Evolutionary conservation across 2,113 vertebrate species (phyloP).

Genomic region (Myodes glareolus): DNA sequence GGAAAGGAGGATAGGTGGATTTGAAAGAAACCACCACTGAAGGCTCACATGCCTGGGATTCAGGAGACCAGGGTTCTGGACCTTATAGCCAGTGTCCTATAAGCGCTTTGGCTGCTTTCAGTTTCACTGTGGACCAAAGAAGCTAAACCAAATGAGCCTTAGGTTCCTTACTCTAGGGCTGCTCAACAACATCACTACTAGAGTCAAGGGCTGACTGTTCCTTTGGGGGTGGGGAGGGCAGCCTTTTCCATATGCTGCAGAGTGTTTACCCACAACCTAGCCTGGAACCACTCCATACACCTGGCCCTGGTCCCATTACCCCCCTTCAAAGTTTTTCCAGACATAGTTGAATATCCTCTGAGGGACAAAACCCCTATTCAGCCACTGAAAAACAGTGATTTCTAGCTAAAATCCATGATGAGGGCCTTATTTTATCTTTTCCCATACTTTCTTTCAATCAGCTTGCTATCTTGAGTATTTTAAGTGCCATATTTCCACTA

Average conservation of each 20-base stretch:
- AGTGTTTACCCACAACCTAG: not conserved
- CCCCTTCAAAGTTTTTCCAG: not conserved
- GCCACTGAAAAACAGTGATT: not conserved
- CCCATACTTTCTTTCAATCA: not conserved
- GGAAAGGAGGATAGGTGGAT: not conserved
- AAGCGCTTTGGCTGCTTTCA: not conserved
- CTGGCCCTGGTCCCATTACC: too few relatives aligned
- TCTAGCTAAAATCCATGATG: not conserved
- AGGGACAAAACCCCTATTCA: not conserved
- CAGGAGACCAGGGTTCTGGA: not conserved
- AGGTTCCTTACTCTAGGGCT: not conserved
- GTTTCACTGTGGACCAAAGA: not conserved
- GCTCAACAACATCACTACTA: not conserved
- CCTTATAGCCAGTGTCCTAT: not conserved
- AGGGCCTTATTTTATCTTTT: not conserved
- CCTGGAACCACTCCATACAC: not conserved
- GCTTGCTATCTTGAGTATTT: not conserved
- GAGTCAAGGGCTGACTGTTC: not conserved
- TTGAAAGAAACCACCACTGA: not conserved
- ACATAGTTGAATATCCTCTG: not conserved
- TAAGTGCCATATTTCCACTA: not conserved
- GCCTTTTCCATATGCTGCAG: not conserved
- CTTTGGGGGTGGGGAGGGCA: accelerated
- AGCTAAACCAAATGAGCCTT: not conserved
- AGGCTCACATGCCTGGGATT: not conserved